Evolutionary conservation across 2,888 invertebrate species (phyloP), one percentile per base, ranked within the genome.

Genomic region (Sphaerophoria taeniata): DNA sequence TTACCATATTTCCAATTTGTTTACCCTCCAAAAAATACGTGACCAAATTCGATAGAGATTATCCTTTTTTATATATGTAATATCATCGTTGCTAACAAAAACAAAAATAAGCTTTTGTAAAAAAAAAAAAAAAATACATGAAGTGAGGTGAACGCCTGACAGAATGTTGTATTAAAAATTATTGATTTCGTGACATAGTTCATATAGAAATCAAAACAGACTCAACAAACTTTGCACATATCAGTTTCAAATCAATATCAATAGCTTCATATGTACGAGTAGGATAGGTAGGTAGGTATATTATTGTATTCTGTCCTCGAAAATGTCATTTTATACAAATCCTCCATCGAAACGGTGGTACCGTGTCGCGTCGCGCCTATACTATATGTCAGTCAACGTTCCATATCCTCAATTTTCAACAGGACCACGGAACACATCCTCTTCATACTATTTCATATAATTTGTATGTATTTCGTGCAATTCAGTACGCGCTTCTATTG

Each of bases 121-220:
- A 63, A 36, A 9, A n/a, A 47, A 36, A 61, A 34, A 61, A 24
- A 51, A 39, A n/a, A 58, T 33, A 9, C 16, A 47, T 0, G 34
- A 63, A 24, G 39, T 0, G 43, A 51, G 24, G 2, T 31, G 51
- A 61, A 61, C 58, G 34, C 67, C 74, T 75, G 70, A 79, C 71
- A 84, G 79, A 75, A 79, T 84, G 79, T 80, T 72, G 79, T 84
- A 84, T 84, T 84, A 84, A 84, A 84, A 84, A 84, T 84, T 79
- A 84, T 84, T 80, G 84, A 84, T 84, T 84, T 33, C 84, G 84
- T 84, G 84, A 84, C 84, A 84, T 79, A 84, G 79, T 79, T 84
- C 84, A 84, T 84, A 79, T n/a, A n/a, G n/a, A 84, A 84, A 79
- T 84, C 79, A 84, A 80, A 80, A 84, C 84, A 74, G 71, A 60